These are phyloP conservation scores for Chelonus formosanus DNA, from an alignment of 2,888 invertebrate genomes.

Conservation along the genomic window DNA sequence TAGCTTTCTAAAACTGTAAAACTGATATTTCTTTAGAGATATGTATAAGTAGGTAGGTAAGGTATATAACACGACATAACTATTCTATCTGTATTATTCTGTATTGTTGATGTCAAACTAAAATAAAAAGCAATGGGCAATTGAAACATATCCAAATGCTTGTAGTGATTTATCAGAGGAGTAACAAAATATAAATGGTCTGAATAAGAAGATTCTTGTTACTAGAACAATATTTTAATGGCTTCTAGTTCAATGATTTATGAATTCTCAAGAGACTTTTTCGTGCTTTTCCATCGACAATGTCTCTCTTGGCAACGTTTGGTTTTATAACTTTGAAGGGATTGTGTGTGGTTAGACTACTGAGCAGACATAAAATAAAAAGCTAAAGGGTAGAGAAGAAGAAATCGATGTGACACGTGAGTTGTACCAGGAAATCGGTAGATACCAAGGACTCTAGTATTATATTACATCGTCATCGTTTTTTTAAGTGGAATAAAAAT, in stretches of 20 bases:
- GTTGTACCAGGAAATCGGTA: slow-evolving; percentile 36
- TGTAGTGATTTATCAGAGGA: background rate
- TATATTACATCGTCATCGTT: background rate
- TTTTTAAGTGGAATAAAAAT: too few relatives aligned
- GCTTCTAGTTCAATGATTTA: slow-evolving; percentile 27
- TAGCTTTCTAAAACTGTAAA: too few relatives aligned
- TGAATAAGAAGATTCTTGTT: slow-evolving; percentile 11
- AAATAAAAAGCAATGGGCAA: slow-evolving; percentile 16
- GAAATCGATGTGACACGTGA: slow-evolving; percentile 41
- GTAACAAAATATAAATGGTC: slow-evolving; percentile 7
- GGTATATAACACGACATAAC: too few relatives aligned
- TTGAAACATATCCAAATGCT: slow-evolving; percentile 17
- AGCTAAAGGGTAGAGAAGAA: slow-evolving; percentile 17
- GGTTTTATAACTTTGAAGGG: slow-evolving; percentile 25
- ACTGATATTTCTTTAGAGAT: too few relatives aligned
- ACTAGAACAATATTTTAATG: slow-evolving; percentile 28
- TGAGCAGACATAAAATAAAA: slow-evolving; percentile 7
- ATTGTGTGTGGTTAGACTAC: slow-evolving; percentile 25
- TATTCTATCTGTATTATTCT: background rate
- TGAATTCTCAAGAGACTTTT: slow-evolving; percentile 19
- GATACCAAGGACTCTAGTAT: slow-evolving; percentile 35
- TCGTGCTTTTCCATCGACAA: slow-evolving; percentile 9
- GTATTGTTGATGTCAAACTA: background rate
- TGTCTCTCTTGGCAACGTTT: slow-evolving; percentile 26
- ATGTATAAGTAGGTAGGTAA: too few relatives aligned